Base-by-base conservation (phyloP, 2,113 vertebrate genomes). In the Callionymus lyra region DNA sequence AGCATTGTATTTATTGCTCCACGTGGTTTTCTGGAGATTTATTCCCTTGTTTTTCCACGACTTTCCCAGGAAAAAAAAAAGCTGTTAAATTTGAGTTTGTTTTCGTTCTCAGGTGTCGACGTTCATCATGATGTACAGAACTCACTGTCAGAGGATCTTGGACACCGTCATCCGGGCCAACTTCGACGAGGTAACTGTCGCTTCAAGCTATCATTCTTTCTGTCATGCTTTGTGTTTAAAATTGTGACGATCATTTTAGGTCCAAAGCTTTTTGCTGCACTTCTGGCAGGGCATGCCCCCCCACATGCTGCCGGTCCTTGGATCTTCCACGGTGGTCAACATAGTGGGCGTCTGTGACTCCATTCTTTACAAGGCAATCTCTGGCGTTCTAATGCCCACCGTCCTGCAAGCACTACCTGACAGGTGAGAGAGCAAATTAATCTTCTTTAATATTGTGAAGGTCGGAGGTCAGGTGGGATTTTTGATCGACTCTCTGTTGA, bases 281-380 rank as follows among this genome's bases (percentile, higher is more conserved):
- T 99, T 98, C 88, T 99, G 96, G 95, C 95, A 99, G 88, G 95
- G 95, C 48, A 99, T 99, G 96, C 96, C 96, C 0, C 92, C 96
- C 51, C 96, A 99, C 78, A 99, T 98, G 94, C 85, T 98, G 56
- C 94, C 94, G 0, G 93, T 99, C 31, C 76, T 98, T 64, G 89
- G 96, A 67, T 96, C 94, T 46, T 81, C 91, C 60, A 93, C 91
- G 0, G 96, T 98, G 75, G 96, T 96, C 38, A 97, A 97, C 74
- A 97, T 99, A 18, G 96, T 98, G 4, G 96, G 95, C 2, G 96
- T 99, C 51, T 99, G 96, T 40, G 96, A 99, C 78, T 98, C 94
- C 54, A 98, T 99, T 79, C 86, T 99, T 43, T 99, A 99, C 84
- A 99, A 98, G 80, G 96, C 96, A 51, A 99, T 99, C 74, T 99